Conservation (phyloP, 2,888 invertebrate genomes). For the Alcis repandata region DNA sequence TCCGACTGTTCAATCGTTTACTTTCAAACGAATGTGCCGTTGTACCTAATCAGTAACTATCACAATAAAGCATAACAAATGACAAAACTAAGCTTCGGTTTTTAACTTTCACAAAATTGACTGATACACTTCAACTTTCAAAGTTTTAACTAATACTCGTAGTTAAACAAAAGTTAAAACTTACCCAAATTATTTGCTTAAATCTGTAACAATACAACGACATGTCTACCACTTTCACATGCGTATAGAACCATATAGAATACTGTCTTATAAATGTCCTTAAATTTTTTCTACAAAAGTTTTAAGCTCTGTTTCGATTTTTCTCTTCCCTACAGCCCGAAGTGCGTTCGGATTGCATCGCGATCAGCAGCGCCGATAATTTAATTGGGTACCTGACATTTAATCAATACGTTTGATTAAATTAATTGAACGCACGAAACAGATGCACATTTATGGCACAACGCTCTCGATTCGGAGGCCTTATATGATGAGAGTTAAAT, state of each 20-base stretch:
- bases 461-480: constrained; percentile 57
- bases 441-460: constrained; percentile 76
- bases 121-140: too few relatives aligned
- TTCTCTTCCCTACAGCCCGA: constrained; percentile 44
- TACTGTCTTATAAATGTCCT: background rate
- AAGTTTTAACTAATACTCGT: too few relatives aligned
- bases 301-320: constrained; percentile 8
- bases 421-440: constrained; percentile 77
- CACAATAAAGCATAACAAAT: too few relatives aligned
- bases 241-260: too few relatives aligned
- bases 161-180: too few relatives aligned
- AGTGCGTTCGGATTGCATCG: constrained; percentile 61
- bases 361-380: constrained; percentile 70
- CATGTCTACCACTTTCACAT: background rate
- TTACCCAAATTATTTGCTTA: too few relatives aligned
- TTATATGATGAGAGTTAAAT: constrained; percentile 26
- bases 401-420: constrained; percentile 82
- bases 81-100: too few relatives aligned
- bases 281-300: background rate
- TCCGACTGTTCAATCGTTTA: too few relatives aligned
- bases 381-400: constrained; percentile 83
- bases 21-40: too few relatives aligned
- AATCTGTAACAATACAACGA: background rate
- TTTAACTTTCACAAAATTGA: too few relatives aligned
- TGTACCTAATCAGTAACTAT: too few relatives aligned